These are phyloP conservation scores for Papilio dardanus DNA, from an alignment of 1,140 invertebrate species.

Conservation along the genomic window DNA sequence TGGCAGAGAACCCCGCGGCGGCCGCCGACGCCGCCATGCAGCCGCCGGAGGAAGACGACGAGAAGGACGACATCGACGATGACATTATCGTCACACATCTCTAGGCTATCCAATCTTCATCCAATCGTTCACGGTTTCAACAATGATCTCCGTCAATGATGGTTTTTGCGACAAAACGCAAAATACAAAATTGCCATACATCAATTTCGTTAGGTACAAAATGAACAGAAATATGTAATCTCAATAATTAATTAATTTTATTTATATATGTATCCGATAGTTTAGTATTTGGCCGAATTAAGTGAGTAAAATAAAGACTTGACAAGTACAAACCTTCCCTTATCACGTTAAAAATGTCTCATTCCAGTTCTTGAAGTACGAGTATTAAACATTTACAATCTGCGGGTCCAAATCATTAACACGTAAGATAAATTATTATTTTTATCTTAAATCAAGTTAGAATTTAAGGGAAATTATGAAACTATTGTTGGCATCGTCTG, in stretches of 20 bases:
- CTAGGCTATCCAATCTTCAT: constrained; percentile 69
- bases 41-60: constrained; percentile 88
- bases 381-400: background rate
- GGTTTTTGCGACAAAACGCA: constrained; percentile 13
- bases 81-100: constrained; percentile 93
- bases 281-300: constrained; percentile 44
- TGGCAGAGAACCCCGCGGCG: constrained; percentile 87
- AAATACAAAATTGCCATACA: constrained; percentile 60
- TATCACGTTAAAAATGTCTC: constrained; percentile 1
- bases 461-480: background rate
- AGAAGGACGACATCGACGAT: constrained; percentile 92
- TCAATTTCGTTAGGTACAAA: constrained; percentile 61
- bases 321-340: constrained; percentile 57
- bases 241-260: constrained; percentile 66
- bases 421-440: background rate
- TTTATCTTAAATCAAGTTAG: constrained; percentile 1
- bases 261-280: constrained; percentile 62
- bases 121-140: background rate
- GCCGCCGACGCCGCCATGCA: constrained; percentile 80
- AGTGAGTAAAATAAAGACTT: constrained; percentile 47
- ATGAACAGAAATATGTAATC: constrained; percentile 51
- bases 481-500: background rate
- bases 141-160: constrained; percentile 12
- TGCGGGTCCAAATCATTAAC: constrained; percentile 8
- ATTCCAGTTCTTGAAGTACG: background rate